These are phyloP conservation scores for Aldrovandia affinis DNA, from an alignment of 2,797 vertebrate genomes.

Conservation along the genomic window DNA sequence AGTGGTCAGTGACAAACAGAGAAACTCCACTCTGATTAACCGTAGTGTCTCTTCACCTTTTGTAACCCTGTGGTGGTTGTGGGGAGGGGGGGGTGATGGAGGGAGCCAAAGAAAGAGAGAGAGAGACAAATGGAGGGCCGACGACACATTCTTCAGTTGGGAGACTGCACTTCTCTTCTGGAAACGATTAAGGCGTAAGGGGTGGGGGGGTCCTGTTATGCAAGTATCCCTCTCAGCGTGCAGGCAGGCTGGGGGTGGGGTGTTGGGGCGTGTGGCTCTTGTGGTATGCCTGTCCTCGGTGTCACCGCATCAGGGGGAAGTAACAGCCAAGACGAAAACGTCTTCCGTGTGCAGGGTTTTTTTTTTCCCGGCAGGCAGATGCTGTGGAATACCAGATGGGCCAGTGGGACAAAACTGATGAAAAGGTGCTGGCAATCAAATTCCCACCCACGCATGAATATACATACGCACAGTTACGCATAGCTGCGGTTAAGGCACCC, in stretches of 20 bases:
- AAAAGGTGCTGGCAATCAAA: constrained; percentile 47
- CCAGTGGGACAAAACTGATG: constrained; percentile 10
- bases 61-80: constrained; percentile 1
- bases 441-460: constrained; percentile 38
- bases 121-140: constrained; percentile 30
- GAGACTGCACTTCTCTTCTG: constrained; percentile 61
- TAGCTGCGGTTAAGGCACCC: constrained; percentile 44
- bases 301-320: constrained; percentile 68
- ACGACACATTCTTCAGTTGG: constrained; percentile 57
- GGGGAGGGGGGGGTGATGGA: neutral
- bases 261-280: constrained; percentile 69
- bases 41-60: neutral
- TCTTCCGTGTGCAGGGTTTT: constrained; percentile 68
- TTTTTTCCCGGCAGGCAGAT: constrained; percentile 63
- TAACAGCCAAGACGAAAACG: constrained; percentile 70
- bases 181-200: constrained; percentile 72
- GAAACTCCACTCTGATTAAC: neutral
- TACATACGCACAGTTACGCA: constrained; percentile 33
- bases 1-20: constrained; percentile 9
- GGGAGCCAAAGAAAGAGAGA: neutral
- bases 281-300: constrained; percentile 75
- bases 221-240: constrained; percentile 65
- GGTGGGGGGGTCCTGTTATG: constrained; percentile 59
- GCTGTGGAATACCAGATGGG: constrained; percentile 56
- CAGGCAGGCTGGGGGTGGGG: constrained; percentile 59